Conservation (phyloP, 2,113 vertebrate genomes). For the Boulengerochromis microlepis region DNA sequence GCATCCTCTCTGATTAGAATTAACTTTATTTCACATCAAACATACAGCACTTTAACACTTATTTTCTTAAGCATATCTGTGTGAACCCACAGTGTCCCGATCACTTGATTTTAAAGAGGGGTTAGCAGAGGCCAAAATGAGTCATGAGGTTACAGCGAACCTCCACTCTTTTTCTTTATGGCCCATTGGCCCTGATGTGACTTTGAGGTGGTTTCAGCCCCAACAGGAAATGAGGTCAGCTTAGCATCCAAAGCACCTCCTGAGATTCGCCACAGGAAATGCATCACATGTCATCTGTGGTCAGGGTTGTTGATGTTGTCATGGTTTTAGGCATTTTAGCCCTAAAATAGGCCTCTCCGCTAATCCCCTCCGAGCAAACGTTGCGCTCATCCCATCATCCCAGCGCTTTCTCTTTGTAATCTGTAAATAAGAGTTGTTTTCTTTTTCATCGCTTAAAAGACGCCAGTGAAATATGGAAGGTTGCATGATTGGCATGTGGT, state of each 20-base stretch:
- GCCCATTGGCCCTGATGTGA: conserved; percentile 11
- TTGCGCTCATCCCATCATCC: conserved; percentile 36
- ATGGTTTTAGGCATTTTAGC: conserved; percentile 55
- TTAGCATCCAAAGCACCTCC: conserved; percentile 39
- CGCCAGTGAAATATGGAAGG: neutral
- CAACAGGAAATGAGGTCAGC: conserved; percentile 65
- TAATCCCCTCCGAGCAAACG: conserved; percentile 52
- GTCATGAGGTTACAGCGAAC: conserved; percentile 7
- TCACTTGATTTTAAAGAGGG: neutral
- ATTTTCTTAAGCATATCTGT: neutral
- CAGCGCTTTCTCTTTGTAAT: conserved; percentile 10
- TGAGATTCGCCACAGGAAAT: conserved; percentile 52
- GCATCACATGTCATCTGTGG: conserved; percentile 58
- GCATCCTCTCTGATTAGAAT: neutral
- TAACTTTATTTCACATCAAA: neutral
- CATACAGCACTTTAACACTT: neutral
- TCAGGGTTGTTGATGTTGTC: conserved; percentile 57
- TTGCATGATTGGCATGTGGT: neutral
- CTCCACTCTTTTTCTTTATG: conserved; percentile 7
- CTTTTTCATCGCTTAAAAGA: neutral
- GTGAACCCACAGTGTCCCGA: neutral
- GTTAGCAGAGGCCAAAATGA: neutral
- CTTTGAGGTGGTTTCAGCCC: conserved; percentile 23
- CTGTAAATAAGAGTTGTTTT: conserved; percentile 33
- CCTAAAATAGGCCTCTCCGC: conserved; percentile 57